Conservation (phyloP, 2,888 invertebrate species). For the Rhogogaster chlorosoma region DNA sequence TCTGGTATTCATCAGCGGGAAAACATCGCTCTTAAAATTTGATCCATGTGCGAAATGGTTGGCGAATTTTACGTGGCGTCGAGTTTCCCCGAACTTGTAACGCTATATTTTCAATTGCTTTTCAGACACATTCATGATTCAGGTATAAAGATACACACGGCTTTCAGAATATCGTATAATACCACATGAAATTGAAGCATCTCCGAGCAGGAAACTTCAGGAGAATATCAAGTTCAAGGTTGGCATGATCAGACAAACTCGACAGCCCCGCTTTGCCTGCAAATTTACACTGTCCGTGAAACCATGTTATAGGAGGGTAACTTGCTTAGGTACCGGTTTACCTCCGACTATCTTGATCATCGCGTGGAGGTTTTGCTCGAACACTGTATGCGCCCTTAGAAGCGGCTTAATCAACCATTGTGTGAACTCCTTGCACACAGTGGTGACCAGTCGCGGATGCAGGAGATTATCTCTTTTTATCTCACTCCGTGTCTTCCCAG, state of each 20-base stretch:
- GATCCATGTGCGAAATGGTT: neutral
- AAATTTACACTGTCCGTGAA: slow-evolving; percentile 36
- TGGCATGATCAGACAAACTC: slow-evolving; percentile 24
- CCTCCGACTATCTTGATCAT: slow-evolving; percentile 66
- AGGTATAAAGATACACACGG: neutral
- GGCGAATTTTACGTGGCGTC: neutral
- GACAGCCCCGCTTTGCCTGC: slow-evolving; percentile 23
- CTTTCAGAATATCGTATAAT: too few relatives aligned
- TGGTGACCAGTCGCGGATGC: slow-evolving; percentile 21
- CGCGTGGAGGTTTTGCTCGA: slow-evolving; percentile 63
- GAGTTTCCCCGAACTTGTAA: neutral
- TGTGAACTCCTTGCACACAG: slow-evolving; percentile 56
- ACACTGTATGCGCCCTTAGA: slow-evolving; percentile 69
- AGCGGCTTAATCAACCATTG: slow-evolving; percentile 74
- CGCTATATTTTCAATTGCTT: neutral
- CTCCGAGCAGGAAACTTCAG: neutral
- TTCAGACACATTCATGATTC: neutral
- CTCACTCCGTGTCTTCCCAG: neutral
- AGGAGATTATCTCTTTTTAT: slow-evolving; percentile 21
- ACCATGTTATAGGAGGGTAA: slow-evolving; percentile 44
- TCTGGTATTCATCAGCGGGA: neutral
- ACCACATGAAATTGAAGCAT: neutral
- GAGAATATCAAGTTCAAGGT: slow-evolving; percentile 45
- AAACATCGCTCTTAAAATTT: neutral
- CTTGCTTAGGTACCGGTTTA: slow-evolving; percentile 43